Evolutionary conservation across 2,113 vertebrate genomes (phyloP).

Genomic region (Zosterops borbonicus): DNA sequence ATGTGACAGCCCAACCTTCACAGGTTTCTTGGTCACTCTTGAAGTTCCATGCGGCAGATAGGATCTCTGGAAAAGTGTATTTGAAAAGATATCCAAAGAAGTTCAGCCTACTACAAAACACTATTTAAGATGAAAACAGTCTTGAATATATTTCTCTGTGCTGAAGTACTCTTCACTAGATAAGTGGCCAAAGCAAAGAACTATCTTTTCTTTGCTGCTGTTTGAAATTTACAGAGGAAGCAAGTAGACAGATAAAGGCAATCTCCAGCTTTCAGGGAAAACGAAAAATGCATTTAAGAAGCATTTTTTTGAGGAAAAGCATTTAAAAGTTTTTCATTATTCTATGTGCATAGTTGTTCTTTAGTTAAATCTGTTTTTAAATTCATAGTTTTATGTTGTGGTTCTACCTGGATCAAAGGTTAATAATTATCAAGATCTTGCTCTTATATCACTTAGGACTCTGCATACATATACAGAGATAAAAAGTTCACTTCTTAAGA

Average conservation of each 20-base stretch:
- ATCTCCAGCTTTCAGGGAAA: not conserved
- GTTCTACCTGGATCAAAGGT: not conserved
- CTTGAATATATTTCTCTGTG: not conserved
- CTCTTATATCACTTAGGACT: not conserved
- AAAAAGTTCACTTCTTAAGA: not conserved
- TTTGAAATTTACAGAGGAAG: not conserved
- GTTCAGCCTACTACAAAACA: not conserved
- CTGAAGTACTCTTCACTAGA: not conserved
- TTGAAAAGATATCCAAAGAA: not conserved
- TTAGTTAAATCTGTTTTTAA: not conserved
- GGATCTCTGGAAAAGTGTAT: not conserved
- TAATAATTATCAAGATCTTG: not conserved
- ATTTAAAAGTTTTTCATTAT: not conserved
- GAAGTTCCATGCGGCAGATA: not conserved
- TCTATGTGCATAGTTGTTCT: not conserved
- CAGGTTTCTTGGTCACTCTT: not conserved
- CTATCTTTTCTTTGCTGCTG: not conserved
- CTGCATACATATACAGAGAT: not conserved
- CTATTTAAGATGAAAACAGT: not conserved
- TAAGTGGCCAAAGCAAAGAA: not conserved
- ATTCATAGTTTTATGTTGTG: not conserved
- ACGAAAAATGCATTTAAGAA: not conserved
- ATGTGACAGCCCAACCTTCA: not conserved
- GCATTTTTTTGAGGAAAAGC: not conserved
- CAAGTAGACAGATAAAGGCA: not conserved